Evolutionary conservation across 2,888 invertebrate genomes (phyloP), one percentile per base, ranked within the genome.

Genomic region (Hypolimnas misippus): DNA sequence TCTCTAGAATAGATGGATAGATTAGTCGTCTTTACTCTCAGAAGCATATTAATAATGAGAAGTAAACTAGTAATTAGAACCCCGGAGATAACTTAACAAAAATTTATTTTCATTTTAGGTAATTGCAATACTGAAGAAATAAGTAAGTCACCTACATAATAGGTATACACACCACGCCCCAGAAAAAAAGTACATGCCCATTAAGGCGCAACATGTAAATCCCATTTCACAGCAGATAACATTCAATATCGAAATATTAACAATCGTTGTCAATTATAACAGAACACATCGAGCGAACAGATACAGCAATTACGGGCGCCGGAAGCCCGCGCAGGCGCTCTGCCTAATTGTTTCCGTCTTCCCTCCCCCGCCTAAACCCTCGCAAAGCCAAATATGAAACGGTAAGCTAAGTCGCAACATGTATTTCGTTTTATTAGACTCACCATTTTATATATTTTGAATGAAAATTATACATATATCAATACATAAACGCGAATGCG

Each of bases 281-380:
- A 81, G 75, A 76, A 82, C 81, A 86, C 82, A 84, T 76, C 80
- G 82, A 83, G 76, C 81, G 77, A 78, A 80, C 76, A 84, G 89
- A 89, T 89, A 87, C 88, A 87, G 82, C 90, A 89, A 89, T 90
- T 89, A 89, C 59, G 40, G 46, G 72, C 71, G 75, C 82, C 84
- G 88, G 88, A 88, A 86, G 81, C 82, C 72, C 76, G 75, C 85
- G 88, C 89, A 90, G 89, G 90, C 89, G 89, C 87, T 75, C 78
- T 71, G 77, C 78, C 82, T 90, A 90, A 90, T 90, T 89, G 88
- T 78, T 88, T 90, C 90, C 80, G 78, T 71, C 70, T 63, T 58
- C 63, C 57, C 63, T 55, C 57, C 64, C 58, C 42, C 60, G 49
- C 40, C 59, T 55, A 29, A 49, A 38, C 55, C 29, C 49, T 49